Percentiles rank a stretch among this genome's conserved stretches.
Conservation (phyloP, 2,888 invertebrate species). For the Falcaria lacertinaria region DNA sequence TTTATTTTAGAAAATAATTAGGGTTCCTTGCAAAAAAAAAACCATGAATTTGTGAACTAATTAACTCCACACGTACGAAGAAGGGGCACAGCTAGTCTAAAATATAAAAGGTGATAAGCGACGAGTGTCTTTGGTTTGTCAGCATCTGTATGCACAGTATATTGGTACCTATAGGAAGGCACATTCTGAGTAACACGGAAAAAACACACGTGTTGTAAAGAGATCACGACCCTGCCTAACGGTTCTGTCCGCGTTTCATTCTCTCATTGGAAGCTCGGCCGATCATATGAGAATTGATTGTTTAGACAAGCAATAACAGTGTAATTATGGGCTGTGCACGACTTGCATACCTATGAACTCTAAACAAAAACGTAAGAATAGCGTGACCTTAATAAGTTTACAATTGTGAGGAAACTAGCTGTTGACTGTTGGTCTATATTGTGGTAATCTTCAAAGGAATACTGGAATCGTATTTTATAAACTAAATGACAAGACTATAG, state of each 20-base stretch:
- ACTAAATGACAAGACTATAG: no score
- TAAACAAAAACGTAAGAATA: constrained; percentile 23
- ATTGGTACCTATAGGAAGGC: no score
- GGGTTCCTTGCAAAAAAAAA: no score
- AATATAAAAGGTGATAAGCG: no score
- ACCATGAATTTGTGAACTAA: no score
- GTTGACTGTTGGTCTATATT: constrained; percentile 8
- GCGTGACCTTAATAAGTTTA: constrained; percentile 25
- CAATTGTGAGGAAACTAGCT: constrained; percentile 7
- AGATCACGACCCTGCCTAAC: constrained; percentile 53
- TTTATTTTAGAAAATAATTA: no score
- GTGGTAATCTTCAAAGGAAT: no score
- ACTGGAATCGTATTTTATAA: no score
- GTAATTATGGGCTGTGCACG: constrained; percentile 25
- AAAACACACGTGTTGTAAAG: constrained; percentile 42
- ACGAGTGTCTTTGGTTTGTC: no score
- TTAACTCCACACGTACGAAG: no score
- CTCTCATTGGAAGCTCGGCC: constrained; percentile 28
- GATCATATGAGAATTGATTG: constrained; percentile 54
- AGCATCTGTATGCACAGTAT: neutral
- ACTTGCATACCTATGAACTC: constrained; percentile 5
- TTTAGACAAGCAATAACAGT: constrained; percentile 44
- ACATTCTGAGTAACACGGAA: constrained; percentile 10
- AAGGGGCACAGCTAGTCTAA: no score
- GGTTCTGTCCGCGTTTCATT: constrained; percentile 36